Conservation (phyloP, 2,113 vertebrate species). For the human (Homo sapiens) region GRCh38 chr1:4444001-4444500, state of each 20-base stretch:
- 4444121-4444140: not conserved
- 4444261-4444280: not conserved
- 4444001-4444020: not conserved
- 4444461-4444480: not conserved
- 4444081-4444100: too few species aligned
- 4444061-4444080: not conserved
- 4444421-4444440: not conserved
- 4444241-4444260: too few species aligned
- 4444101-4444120: not conserved
- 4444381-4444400: not conserved
- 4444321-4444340: accelerated
- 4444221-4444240: not conserved
- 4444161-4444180: not conserved
- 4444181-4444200: not conserved
- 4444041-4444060: not conserved
- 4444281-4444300: not conserved
- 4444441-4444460: not conserved
- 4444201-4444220: not conserved
- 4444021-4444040: not conserved
- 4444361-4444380: not conserved
- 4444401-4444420: not conserved
- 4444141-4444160: not conserved
- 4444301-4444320: not conserved
- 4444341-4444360: not conserved
- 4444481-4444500: too few species aligned